Evolutionary conservation across 2,113 vertebrate species (phyloP).

Genomic region (Apteryx mantelli): DNA sequence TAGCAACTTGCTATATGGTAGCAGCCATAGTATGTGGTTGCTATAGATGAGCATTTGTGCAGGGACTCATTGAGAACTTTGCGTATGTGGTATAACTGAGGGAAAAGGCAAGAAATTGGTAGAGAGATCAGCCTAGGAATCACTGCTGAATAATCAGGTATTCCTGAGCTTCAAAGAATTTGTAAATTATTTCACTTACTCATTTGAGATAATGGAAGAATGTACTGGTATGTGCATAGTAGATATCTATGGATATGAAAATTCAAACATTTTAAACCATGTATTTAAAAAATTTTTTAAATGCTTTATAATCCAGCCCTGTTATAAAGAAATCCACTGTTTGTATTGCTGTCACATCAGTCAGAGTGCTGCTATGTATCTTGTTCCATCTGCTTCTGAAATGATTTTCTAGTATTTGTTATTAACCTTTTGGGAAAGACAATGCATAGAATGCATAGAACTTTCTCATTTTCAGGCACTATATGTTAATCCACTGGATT

Average conservation of each 20-base stretch:
- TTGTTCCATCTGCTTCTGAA: neutral
- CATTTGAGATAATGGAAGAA: neutral
- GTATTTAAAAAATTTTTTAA: neutral
- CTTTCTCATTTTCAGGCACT: constrained; percentile 82
- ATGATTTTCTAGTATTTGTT: neutral
- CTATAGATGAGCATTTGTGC: neutral
- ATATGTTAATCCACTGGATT: constrained; percentile 90
- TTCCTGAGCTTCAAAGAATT: neutral
- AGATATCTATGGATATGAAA: neutral
- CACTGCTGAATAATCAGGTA: neutral
- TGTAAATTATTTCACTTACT: neutral
- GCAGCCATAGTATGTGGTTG: neutral
- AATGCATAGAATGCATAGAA: neutral
- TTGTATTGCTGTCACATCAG: neutral
- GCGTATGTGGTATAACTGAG: neutral
- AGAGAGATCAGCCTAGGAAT: neutral
- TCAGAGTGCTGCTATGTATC: neutral
- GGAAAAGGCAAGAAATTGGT: neutral
- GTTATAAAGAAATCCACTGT: neutral
- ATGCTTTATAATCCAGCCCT: neutral
- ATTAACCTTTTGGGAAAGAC: neutral
- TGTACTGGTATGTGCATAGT: neutral
- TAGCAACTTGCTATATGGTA: neutral
- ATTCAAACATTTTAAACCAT: neutral
- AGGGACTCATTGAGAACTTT: neutral